Evolutionary conservation across 2,888 invertebrate species (phyloP).

Genomic region (Meandrusa payeni): DNA sequence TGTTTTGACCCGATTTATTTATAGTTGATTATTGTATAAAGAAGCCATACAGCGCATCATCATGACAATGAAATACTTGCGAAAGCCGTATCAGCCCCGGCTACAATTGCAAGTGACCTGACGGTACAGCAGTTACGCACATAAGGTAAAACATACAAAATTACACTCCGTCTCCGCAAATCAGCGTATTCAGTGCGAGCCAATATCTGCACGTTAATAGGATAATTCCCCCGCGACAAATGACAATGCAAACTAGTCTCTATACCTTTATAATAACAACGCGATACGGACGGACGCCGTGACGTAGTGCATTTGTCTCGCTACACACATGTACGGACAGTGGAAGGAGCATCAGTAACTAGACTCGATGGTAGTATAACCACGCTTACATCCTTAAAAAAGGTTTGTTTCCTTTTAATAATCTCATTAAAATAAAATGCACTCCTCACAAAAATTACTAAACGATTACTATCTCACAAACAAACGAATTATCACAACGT

Average conservation of each 20-base stretch:
- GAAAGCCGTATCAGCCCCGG: neutral
- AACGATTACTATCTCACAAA: too few species aligned
- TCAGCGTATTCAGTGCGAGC: neutral
- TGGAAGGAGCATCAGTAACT: constrained; percentile 38
- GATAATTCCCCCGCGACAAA: constrained; percentile 41
- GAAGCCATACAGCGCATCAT: too few species aligned
- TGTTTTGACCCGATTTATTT: too few species aligned
- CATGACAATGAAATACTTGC: too few species aligned
- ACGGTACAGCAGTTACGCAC: neutral
- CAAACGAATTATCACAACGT: too few species aligned
- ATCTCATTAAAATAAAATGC: too few species aligned
- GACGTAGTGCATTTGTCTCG: constrained; percentile 29
- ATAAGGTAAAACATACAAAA: neutral
- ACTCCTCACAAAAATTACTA: too few species aligned
- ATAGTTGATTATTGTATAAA: too few species aligned
- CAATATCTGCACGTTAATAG: constrained; percentile 33
- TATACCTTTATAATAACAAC: constrained; percentile 28
- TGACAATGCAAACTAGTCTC: constrained; percentile 29
- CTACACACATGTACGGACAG: constrained; percentile 61
- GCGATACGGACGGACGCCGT: constrained; percentile 22
- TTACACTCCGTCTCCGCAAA: constrained; percentile 6
- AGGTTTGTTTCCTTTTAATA: too few species aligned
- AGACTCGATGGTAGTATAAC: too few species aligned
- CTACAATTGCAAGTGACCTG: neutral
- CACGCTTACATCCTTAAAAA: too few species aligned